Conservation (phyloP, 1,140 invertebrate genomes). For the Heliconius eleuchia region DNA sequence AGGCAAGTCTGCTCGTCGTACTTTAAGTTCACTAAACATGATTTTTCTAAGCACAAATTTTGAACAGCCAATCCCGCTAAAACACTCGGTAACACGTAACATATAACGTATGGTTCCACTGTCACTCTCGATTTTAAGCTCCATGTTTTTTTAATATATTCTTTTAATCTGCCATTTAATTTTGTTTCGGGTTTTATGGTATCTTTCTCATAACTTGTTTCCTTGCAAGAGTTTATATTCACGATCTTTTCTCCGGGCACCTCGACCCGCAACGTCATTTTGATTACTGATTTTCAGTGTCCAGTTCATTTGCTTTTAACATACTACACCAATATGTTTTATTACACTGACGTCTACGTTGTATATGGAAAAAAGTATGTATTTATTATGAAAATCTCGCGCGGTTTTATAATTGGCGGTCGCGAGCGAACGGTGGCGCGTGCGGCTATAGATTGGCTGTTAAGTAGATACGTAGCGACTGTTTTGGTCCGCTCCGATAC, state of each 20-base stretch:
- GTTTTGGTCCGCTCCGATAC: conserved; percentile 50
- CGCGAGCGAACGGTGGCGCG: conserved; percentile 54
- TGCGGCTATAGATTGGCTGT: conserved; percentile 50
- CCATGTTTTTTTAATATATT: conserved; percentile 69
- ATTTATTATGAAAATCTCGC: conserved; percentile 33
- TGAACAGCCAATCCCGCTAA: conserved; percentile 81
- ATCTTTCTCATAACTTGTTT: conserved; percentile 59
- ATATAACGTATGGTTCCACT: conserved; percentile 82
- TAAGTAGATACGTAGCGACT: conserved; percentile 48
- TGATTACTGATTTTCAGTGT: conserved; percentile 52
- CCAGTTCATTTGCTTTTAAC: conserved; percentile 67
- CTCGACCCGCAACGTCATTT: conserved; percentile 78
- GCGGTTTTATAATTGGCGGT: conserved; percentile 20
- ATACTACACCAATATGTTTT: conserved; percentile 46
- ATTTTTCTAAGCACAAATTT: conserved; percentile 84
- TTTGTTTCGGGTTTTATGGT: conserved; percentile 59
- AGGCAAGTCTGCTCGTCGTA: conserved; percentile 81
- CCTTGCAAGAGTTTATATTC: conserved; percentile 67
- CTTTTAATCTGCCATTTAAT: conserved; percentile 63
- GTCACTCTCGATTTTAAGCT: conserved; percentile 78
- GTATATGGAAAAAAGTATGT: conserved; percentile 27
- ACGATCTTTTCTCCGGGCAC: conserved; percentile 71
- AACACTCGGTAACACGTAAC: conserved; percentile 82
- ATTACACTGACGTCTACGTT: conserved; percentile 20
- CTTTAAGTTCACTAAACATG: conserved; percentile 83